Base-by-base conservation (phyloP, 2,888 invertebrate species). In the Latheticus oryzae region DNA sequence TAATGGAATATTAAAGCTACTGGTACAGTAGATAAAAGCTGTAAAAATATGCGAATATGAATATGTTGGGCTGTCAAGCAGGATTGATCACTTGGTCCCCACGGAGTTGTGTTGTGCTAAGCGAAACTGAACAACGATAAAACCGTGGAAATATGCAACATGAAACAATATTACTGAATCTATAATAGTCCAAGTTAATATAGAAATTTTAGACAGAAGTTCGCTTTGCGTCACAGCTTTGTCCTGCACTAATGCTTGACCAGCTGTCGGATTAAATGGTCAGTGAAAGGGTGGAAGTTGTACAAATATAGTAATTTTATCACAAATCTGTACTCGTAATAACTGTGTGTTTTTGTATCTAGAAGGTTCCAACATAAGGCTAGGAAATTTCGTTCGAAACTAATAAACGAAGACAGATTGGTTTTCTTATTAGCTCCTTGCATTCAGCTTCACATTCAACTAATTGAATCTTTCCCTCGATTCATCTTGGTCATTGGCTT, bases 321-420 rank as follows among this genome's bases (percentile, higher is more conserved):
- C 32, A 17, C 21, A 28, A 51, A 33, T 33, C 33, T 12, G 17
- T 12, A 9, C 32, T 32, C 15, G 11, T 3, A 15, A 45, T 32
- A 8, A 9, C 12, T 7, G 2, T 9, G n/a, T n/a, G n/a, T n/a
- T n/a, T n/a, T n/a, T n/a, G n/a, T 33, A 15, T 33, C n/a, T 33
- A 15, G 33, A 33, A 33, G 15, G 12, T 33, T 33, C 12, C 33
- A 33, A 33, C 21, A 21, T 5, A 21, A 33, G 23, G 45, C 23
- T 40, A 24, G 30, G 50, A 53, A 47, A 42, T 42, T 55, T 55
- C 38, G 33, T 58, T 19, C 35, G 53, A 50, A 70, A 66, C 67
- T 73, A 73, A 73, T 71, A 68, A 76, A 76, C 71, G 76, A 76
- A 76, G 76, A 76, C 72, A 72, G 76, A 76, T 76, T 69, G 73